A percentile compares a stretch with the other conserved stretches of the same genome.
phyloP scores from a whole-genome alignment of 64 coral and sea anemone genomes.

The Dendronephthya gigantea region DNA sequence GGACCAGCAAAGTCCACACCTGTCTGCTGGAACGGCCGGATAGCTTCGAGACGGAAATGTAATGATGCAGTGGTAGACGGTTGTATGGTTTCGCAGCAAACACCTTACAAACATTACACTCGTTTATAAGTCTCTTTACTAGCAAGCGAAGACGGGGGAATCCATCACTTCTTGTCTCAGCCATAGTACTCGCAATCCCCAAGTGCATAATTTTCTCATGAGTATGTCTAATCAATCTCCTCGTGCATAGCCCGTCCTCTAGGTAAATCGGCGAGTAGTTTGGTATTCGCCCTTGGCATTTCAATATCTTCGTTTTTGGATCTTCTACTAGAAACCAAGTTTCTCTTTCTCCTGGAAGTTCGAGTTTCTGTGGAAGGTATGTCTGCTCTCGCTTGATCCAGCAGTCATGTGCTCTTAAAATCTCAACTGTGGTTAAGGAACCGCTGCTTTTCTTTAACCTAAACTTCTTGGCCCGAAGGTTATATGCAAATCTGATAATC shows the following conservation, averaged over 20 bases:
- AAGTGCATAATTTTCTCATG: no score
- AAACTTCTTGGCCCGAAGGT: not conserved
- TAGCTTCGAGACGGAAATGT: no score
- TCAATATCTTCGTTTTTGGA: not conserved
- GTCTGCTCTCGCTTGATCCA: not conserved
- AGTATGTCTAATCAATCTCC: not conserved
- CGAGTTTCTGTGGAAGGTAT: not conserved
- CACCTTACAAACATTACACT: no score
- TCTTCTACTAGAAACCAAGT: not conserved
- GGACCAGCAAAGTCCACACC: no score
- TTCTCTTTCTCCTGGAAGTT: not conserved
- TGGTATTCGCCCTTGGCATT: not conserved
- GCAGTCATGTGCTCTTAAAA: not conserved
- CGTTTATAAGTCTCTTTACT: no score
- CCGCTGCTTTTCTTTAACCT: not conserved
- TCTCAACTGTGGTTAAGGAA: not conserved
- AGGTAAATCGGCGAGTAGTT: not conserved
- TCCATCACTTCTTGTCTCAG: no score
- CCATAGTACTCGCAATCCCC: no score
- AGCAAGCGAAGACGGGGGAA: no score
- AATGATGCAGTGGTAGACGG: no score
- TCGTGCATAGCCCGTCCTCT: not conserved
- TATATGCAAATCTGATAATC: not conserved
- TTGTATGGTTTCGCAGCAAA: no score
- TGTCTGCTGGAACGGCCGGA: no score